Base-by-base conservation (phyloP, 2,888 invertebrate species). In the Drosophila kokeensis region DNA sequence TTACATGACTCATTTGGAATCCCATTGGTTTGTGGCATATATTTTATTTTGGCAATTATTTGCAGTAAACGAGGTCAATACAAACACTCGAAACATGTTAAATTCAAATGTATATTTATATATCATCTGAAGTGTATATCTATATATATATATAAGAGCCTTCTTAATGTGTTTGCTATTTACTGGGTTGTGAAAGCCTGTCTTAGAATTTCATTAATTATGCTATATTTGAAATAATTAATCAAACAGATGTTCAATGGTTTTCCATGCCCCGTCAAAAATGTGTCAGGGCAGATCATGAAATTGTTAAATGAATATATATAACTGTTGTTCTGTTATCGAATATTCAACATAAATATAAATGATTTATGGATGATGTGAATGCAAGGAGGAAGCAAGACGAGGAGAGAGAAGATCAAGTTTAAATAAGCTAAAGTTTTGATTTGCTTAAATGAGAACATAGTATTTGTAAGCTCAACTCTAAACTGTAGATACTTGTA, bases 1-100 rank as follows among this genome's bases (percentile, higher is more conserved):
- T 68, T 68, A 78, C 76, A 76, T 40, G 57, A 73, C 42, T 52
- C 55, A 58, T 62, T 32, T 55, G 55, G 27, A 59, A 30, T 58
- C 24, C 42, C 42, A 36, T 29, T 21, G 24, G n/a, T 15, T 45
- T 69, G 42, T 15, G 70, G 42, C 8, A 18, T 24, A 24, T 45
- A 45, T 24, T 45, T 8, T 45, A 8, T 24, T 45, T 24, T 24
- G 21, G 21, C 24, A 45, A 15, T 45, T 45, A 24, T 24, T 24
- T 21, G 15, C 3, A 42, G 0, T 1, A 24, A 45, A 8, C 45
- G 24, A 24, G 45, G 45, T 45, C 21, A 45, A 24, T 15, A 45
- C 7, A 45, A 45, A 24, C 15, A 24, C 15, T 45, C 4, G 45
- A 7, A 45, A 13, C 7, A 7, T 15, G 21, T 3, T 2, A 8